Conservation (phyloP, 2,888 invertebrate species). For the Cataglyphis livida region DNA sequence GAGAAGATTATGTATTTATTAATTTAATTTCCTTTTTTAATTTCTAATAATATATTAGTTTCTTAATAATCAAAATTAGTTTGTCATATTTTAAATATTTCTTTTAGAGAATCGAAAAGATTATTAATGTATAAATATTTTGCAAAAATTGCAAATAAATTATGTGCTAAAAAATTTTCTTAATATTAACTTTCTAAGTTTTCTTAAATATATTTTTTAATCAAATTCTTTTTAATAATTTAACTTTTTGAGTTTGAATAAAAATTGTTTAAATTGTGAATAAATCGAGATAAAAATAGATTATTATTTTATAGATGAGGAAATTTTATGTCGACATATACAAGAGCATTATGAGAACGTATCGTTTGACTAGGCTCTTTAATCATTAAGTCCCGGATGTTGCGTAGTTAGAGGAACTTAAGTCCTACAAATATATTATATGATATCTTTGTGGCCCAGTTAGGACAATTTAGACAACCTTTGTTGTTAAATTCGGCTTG, state of each 20-base stretch:
- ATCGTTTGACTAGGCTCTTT: conserved; percentile 19
- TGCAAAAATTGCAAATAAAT: background rate
- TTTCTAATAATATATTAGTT: background rate
- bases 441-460: conserved; percentile 78
- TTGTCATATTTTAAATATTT: background rate
- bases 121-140: conserved; percentile 4
- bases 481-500: conserved; percentile 55
- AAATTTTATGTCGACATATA: conserved; percentile 28
- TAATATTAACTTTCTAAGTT: background rate
- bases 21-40: background rate
- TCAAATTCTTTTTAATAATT: too few species aligned
- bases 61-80: background rate
- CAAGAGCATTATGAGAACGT: background rate
- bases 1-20: background rate
- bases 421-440: conserved; percentile 59
- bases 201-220: background rate
- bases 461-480: conserved; percentile 73
- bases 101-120: background rate
- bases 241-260: background rate
- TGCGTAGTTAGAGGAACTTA: conserved; percentile 57
- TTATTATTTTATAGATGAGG: conserved; percentile 1
- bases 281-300: background rate
- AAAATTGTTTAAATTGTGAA: background rate
- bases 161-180: background rate
- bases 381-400: conserved; percentile 61